A percentile compares a stretch with the other conserved stretches of the same genome.
These are phyloP conservation scores for Scomber scombrus DNA, from an alignment of 2,113 vertebrate genomes.

Conservation along the genomic window DNA sequence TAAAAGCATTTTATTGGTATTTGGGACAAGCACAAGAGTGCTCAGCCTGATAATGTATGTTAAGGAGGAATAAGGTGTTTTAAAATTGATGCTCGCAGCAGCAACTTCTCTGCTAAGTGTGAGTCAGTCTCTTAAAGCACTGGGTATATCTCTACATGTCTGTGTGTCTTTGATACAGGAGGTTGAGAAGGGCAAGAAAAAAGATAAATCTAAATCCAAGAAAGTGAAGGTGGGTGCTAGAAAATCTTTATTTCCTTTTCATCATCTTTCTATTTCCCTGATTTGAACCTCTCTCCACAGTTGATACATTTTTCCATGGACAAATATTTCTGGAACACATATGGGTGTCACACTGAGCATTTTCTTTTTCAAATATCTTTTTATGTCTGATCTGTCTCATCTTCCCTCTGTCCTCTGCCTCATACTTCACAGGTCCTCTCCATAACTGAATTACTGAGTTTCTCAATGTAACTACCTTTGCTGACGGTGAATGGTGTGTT, in stretches of 20 bases:
- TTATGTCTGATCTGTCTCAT: neutral
- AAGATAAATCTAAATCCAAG: slow-evolving; percentile 70
- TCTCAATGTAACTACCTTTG: neutral
- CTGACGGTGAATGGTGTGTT: neutral
- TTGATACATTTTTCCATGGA: neutral
- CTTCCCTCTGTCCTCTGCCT: neutral
- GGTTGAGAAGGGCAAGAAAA: slow-evolving; percentile 77
- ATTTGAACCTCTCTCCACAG: neutral
- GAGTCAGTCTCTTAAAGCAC: too few species aligned
- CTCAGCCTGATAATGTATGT: too few species aligned
- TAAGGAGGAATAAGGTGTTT: too few species aligned
- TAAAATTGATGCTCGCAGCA: too few species aligned
- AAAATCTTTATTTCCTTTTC: neutral
- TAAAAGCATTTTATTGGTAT: too few species aligned
- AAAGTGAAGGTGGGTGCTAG: slow-evolving; percentile 70
- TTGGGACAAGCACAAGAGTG: too few species aligned
- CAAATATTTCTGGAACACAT: neutral
- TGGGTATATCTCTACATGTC: slow-evolving; percentile 48
- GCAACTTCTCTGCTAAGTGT: too few species aligned
- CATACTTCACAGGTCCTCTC: neutral
- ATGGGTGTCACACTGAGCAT: neutral
- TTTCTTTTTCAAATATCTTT: neutral
- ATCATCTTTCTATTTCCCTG: neutral
- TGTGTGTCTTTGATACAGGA: slow-evolving; percentile 83
- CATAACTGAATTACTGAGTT: too few species aligned